phyloP scores from a whole-genome alignment of 2,113 vertebrate genomes.

The Macroglossus sobrinus region DNA sequence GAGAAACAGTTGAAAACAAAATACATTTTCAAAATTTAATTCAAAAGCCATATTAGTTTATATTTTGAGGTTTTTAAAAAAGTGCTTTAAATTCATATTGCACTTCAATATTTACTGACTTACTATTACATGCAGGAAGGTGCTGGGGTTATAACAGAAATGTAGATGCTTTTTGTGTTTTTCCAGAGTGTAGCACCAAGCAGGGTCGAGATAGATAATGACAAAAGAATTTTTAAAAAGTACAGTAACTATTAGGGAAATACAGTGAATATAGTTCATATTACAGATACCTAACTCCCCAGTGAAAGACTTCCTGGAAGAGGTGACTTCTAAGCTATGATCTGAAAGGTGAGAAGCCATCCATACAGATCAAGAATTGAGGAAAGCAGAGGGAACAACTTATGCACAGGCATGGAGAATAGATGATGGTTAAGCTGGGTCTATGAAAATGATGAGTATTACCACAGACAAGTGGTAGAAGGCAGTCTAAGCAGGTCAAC shows the following conservation, averaged over 20 bases:
- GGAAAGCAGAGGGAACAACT: background rate
- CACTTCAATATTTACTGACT: background rate
- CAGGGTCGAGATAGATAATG: background rate
- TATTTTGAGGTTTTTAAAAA: background rate
- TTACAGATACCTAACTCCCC: background rate
- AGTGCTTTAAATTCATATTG: background rate
- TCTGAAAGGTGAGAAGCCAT: background rate
- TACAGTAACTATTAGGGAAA: background rate
- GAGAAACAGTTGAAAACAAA: background rate
- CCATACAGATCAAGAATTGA: background rate
- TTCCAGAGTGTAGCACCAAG: background rate
- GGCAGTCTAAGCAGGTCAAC: background rate
- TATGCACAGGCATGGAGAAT: background rate
- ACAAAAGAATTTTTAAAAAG: background rate
- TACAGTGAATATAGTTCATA: background rate
- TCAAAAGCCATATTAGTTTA: background rate
- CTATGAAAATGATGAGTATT: background rate
- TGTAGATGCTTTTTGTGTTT: background rate
- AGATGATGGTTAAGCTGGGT: background rate
- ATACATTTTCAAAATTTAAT: background rate
- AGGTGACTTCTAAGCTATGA: background rate
- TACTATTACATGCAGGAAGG: background rate
- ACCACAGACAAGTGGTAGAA: background rate
- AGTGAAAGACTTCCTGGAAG: background rate
- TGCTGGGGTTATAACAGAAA: background rate